phyloP scores from a whole-genome alignment of 2,113 vertebrate species.

The Hippocampus mohnikei region DNA sequence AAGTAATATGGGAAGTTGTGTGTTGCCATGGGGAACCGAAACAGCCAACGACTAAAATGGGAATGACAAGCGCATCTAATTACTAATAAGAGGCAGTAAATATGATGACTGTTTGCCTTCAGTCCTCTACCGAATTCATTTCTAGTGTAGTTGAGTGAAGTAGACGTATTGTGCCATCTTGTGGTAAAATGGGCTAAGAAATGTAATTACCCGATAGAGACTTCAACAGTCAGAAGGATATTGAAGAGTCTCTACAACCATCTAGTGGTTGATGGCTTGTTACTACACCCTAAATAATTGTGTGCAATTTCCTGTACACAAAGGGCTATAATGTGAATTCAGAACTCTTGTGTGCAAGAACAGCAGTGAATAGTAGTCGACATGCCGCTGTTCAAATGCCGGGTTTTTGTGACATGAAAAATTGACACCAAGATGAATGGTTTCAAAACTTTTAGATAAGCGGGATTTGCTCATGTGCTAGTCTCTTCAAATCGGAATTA shows the following conservation, averaged over 20 bases:
- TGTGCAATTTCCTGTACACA: background rate
- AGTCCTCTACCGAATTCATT: conserved; percentile 50
- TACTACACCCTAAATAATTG: conserved; percentile 6
- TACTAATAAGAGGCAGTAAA: conserved; percentile 56
- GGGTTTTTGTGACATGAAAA: background rate
- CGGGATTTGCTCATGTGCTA: too few relatives aligned
- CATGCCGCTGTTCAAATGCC: background rate
- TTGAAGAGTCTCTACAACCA: conserved; percentile 46
- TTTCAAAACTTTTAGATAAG: too few relatives aligned
- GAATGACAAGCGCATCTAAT: conserved; percentile 53
- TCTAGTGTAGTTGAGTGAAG: conserved; percentile 1
- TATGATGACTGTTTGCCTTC: conserved; percentile 33
- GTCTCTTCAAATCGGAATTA: too few relatives aligned
- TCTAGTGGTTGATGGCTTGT: conserved; percentile 48
- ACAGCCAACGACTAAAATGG: conserved; percentile 45
- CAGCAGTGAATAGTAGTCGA: too few relatives aligned
- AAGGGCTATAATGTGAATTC: conserved; percentile 8
- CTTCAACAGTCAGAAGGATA: background rate
- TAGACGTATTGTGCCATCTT: too few relatives aligned
- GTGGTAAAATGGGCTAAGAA: background rate
- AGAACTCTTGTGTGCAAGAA: conserved; percentile 4
- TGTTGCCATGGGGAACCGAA: conserved; percentile 38
- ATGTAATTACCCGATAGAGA: background rate
- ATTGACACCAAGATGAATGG: too few relatives aligned
- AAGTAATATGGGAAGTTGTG: conserved; percentile 44